Evolutionary conservation across 2,888 invertebrate genomes (phyloP), one percentile per base, ranked within the genome.

Genomic region (Morpho achilles): DNA sequence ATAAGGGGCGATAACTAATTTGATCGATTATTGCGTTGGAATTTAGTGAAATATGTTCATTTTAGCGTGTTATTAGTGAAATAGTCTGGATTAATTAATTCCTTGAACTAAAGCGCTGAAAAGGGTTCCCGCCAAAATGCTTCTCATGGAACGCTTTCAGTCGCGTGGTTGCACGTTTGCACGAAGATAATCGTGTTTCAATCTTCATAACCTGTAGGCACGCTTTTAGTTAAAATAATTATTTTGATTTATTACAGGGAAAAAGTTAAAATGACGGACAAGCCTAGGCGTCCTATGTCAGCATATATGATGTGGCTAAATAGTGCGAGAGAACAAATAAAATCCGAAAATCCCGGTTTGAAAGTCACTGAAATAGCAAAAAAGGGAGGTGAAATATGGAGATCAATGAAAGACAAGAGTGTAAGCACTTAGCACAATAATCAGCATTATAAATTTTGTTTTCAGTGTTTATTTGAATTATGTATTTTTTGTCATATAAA

Each of bases 261-360:
- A 91, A 91, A 88, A 82, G 81, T 80, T 93, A 96, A 92, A 94
- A 96, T 91, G 94, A 94, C 79, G 93, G 94, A 91, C 96, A 99
- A 93, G 87, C 99, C 99, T 51, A 99, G 99, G 88, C 94, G 98
- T 77, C 96, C 98, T 45, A 93, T 94, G 76, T 95, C 98, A 52
- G 98, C 97, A 3, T 99, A 97, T 82, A 97, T 99, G 95, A 82
- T 99, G 68, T 99, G 98, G 98, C 91, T 99, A 68, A 98, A 96
- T 81, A 97, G 96, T 69, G 94, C 93, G 62, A 93, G 99, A 69
- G 96, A 97, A 72, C 90, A 92, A 68, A 96, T 99, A 67, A 99
- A 98, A 84, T 91, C 94, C 43, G 96, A 98, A 53, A 94, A 96
- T 91, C 98, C 99, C 40, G 98, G 97, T 64, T 95, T 98, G 65